A percentile compares a stretch with the other conserved stretches of the same genome.
Conservation (phyloP, 92 coral and sea anemone species). For the Epizoanthus scotinus region DNA sequence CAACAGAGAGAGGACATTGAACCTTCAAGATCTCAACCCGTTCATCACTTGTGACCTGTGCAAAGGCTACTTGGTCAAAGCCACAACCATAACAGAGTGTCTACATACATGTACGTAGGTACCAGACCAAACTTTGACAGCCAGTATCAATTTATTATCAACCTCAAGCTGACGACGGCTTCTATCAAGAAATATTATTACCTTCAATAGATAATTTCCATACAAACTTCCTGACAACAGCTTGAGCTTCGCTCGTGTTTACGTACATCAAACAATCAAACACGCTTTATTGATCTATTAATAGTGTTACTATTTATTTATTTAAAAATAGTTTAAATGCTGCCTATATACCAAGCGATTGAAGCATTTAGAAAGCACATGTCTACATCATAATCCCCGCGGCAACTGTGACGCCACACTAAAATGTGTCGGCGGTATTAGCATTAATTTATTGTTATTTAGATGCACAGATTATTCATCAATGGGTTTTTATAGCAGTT, state of each 20-base stretch:
- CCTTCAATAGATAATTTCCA: not conserved
- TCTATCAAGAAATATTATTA: constrained; percentile 13
- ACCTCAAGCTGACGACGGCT: constrained; percentile 32
- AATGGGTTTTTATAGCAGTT: constrained; percentile 15
- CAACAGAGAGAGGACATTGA: constrained; percentile 72
- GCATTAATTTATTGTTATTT: constrained; percentile 12
- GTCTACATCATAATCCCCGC: no score
- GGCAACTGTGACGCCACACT: no score
- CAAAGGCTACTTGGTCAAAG: constrained; percentile 81
- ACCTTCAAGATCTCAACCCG: constrained; percentile 65
- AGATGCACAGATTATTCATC: constrained; percentile 19
- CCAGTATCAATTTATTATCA: constrained; percentile 14
- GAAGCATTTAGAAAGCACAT: no score
- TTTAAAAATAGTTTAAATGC: no score
- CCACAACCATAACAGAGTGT: constrained; percentile 85
- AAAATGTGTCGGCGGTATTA: no score
- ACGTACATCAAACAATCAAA: no score
- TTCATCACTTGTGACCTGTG: constrained; percentile 78
- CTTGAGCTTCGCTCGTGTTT: no score
- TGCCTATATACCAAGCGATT: no score
- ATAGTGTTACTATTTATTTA: no score
- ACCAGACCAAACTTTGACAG: constrained; percentile 36
- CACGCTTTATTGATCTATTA: no score
- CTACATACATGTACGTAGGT: constrained; percentile 82
- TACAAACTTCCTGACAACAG: no score